phyloP scores from a whole-genome alignment of 2,797 vertebrate genomes.

The Eulemur coronatus region DNA sequence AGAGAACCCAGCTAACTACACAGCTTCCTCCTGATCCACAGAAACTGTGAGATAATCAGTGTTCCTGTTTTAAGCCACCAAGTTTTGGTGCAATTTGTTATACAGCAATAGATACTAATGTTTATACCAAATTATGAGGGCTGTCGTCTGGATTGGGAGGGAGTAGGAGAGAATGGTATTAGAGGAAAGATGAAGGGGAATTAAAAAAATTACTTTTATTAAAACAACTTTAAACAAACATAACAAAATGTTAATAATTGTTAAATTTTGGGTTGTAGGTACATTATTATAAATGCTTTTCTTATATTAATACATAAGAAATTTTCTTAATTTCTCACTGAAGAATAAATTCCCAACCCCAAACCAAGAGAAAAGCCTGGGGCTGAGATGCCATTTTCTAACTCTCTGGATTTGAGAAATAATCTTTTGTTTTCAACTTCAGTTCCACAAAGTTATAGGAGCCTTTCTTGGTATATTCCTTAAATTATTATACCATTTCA shows the following conservation, averaged over 20 bases:
- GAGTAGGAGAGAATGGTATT: not conserved
- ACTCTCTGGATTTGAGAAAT: not conserved
- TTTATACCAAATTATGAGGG: not conserved
- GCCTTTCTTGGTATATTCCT: not conserved
- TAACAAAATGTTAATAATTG: not conserved
- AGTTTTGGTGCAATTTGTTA: not conserved
- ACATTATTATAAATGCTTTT: not conserved
- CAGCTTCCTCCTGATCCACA: not conserved
- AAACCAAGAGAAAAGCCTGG: slow-evolving; percentile 6
- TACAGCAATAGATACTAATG: not conserved
- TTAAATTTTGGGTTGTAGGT: not conserved
- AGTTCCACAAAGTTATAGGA: not conserved
- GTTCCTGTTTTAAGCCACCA: not conserved
- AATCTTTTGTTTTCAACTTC: not conserved
- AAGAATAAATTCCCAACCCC: not conserved
- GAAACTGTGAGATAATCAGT: not conserved
- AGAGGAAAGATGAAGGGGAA: not conserved
- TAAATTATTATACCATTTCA: not conserved
- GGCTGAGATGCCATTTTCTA: not conserved
- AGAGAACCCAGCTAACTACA: not conserved
- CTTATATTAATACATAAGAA: not conserved
- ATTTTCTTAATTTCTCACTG: not conserved
- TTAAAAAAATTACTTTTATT: not conserved
- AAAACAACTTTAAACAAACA: not conserved
- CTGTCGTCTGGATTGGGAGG: not conserved